Conservation (phyloP, 2,113 vertebrate species). For the Indri indri region DNA sequence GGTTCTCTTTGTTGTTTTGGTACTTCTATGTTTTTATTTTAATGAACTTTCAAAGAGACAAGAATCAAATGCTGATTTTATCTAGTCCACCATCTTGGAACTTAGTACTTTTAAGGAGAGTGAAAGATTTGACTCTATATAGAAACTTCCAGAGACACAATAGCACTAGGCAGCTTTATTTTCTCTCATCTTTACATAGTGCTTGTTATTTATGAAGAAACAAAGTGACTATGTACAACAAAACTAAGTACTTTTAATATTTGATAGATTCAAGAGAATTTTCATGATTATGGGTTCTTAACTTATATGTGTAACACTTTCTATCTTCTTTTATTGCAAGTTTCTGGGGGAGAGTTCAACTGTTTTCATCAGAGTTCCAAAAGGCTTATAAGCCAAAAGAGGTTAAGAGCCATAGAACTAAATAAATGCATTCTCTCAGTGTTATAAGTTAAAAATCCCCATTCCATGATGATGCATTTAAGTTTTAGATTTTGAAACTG, state of each 20-base stretch:
- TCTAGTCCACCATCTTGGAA: not conserved
- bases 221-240: not conserved
- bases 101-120: constrained; percentile 30
- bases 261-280: not conserved
- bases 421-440: constrained; percentile 14
- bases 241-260: not conserved
- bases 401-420: not conserved
- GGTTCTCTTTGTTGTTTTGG: not conserved
- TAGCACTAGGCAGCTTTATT: not conserved
- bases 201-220: not conserved
- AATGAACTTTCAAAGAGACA: not conserved
- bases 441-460: not conserved
- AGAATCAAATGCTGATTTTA: not conserved
- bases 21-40: constrained; percentile 13
- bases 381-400: not conserved
- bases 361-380: constrained; percentile 8
- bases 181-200: constrained; percentile 5
- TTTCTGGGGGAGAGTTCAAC: not conserved
- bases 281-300: not conserved
- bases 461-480: not conserved
- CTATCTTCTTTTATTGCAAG: constrained; percentile 12
- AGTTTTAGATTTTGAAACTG: constrained; percentile 6
- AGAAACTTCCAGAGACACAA: constrained; percentile 25
- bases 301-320: not conserved
- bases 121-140: not conserved